A percentile compares a stretch with the other conserved stretches of the same genome.
These are phyloP conservation scores for Trichosurus vulpecula DNA, from an alignment of 2,797 vertebrate species.

Conservation along the genomic window DNA sequence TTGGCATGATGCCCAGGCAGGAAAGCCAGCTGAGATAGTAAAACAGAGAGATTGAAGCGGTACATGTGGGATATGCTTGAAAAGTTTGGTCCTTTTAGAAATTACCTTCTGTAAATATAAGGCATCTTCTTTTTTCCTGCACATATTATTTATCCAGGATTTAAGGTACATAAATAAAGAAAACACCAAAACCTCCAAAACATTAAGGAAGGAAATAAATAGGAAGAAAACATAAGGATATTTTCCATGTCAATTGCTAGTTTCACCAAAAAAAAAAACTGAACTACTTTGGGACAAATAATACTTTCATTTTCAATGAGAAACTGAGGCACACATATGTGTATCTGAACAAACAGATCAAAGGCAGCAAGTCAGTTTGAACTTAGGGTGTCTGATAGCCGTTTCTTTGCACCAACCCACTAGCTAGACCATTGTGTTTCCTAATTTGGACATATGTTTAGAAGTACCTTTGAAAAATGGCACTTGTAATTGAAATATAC, in stretches of 20 bases:
- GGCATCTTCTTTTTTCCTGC: conserved; percentile 70
- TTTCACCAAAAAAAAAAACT: neutral
- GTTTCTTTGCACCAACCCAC: conserved; percentile 39
- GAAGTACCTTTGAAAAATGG: conserved; percentile 69
- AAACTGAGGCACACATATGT: conserved; percentile 17
- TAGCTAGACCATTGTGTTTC: conserved; percentile 61
- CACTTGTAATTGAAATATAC: conserved; percentile 69
- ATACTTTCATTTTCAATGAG: conserved; percentile 42
- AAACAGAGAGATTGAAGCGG: conserved; percentile 76
- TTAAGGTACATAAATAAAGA: conserved; percentile 76
- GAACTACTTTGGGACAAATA: neutral
- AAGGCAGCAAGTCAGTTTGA: neutral
- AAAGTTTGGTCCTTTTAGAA: conserved; percentile 81
- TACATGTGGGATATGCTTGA: conserved; percentile 73
- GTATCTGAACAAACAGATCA: neutral
- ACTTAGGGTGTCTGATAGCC: conserved; percentile 40
- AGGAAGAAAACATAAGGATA: conserved; percentile 66
- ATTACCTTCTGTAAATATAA: conserved; percentile 79
- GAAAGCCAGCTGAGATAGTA: conserved; percentile 83
- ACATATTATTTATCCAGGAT: conserved; percentile 77
- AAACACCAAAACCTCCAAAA: conserved; percentile 45
- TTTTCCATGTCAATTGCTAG: conserved; percentile 74
- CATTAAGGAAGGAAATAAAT: conserved; percentile 80
- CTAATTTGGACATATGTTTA: conserved; percentile 74
- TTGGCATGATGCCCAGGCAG: conserved; percentile 82